phyloP scores from a whole-genome alignment of 2,888 invertebrate genomes.

The Tribolium freemani region DNA sequence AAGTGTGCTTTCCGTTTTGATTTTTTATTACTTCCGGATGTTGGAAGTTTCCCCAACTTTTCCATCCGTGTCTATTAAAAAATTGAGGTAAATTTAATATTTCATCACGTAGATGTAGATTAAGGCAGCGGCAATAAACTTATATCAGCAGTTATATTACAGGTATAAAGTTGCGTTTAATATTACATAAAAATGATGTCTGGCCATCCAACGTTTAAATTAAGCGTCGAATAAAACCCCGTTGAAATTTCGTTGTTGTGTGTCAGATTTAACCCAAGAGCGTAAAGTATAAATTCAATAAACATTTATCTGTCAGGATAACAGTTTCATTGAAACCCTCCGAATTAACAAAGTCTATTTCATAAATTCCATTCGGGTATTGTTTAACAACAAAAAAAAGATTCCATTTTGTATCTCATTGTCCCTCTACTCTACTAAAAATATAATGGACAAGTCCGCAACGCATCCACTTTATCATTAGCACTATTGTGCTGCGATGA shows the following conservation, averaged over 20 bases:
- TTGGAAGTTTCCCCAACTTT: not conserved
- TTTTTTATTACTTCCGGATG: not conserved
- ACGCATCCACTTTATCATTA: constrained; percentile 59
- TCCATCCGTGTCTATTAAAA: not conserved
- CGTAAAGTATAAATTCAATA: constrained; percentile 22
- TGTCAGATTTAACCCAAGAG: not conserved
- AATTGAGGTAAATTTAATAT: not conserved
- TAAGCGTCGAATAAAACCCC: not conserved
- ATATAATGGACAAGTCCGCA: constrained; percentile 59
- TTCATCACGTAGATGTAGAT: not conserved
- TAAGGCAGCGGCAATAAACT: not conserved
- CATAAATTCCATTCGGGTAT: constrained; percentile 28
- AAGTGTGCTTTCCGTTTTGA: not conserved
- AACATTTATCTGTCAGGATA: constrained; percentile 30
- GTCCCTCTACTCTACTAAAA: constrained; percentile 57
- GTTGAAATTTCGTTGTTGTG: not conserved
- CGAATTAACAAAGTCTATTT: constrained; percentile 30
- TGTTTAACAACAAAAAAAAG: constrained; percentile 41
- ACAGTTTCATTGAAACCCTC: constrained; percentile 27
- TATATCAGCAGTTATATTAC: not conserved
- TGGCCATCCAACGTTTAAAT: not conserved
- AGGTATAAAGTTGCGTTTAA: not conserved
- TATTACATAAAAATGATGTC: constrained; percentile 4
- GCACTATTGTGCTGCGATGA: constrained; percentile 59
- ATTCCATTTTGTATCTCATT: constrained; percentile 59